These are phyloP conservation scores for Aplochiton taeniatus DNA, from an alignment of 2,797 vertebrate genomes.

Conservation along the genomic window DNA sequence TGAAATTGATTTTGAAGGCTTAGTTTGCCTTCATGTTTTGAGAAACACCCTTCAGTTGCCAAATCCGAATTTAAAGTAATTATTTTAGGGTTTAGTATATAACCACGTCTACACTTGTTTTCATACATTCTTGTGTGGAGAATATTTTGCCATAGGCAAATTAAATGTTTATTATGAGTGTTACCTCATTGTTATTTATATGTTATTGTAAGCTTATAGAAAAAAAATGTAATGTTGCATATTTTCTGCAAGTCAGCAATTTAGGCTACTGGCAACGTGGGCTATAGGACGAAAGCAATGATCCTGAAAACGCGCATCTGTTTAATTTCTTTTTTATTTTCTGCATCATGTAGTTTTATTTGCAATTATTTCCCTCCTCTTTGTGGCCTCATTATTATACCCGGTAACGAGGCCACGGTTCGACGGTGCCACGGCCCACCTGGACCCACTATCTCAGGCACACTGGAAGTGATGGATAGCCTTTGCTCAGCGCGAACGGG, in stretches of 20 bases:
- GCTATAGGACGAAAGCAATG: constrained; percentile 82
- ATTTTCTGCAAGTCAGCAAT: constrained; percentile 65
- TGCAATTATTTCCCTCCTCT: constrained; percentile 84
- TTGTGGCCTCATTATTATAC: constrained; percentile 75
- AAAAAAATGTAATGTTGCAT: constrained; percentile 26
- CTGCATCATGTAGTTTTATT: constrained; percentile 95
- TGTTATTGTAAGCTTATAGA: background rate
- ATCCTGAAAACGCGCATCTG: constrained; percentile 93
- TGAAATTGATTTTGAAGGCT: no score
- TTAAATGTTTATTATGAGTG: constrained; percentile 12
- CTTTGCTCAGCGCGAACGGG: constrained; percentile 10
- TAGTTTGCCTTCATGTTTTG: background rate
- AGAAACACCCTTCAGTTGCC: background rate
- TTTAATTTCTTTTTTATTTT: constrained; percentile 94
- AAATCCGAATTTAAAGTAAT: no score
- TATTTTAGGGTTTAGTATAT: no score
- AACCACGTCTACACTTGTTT: background rate
- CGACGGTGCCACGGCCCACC: constrained; percentile 72
- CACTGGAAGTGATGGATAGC: constrained; percentile 38
- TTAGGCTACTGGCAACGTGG: constrained; percentile 57
- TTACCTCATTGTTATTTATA: constrained; percentile 17
- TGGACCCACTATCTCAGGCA: constrained; percentile 62
- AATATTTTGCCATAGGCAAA: background rate
- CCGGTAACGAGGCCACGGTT: constrained; percentile 79
- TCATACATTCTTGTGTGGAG: constrained; percentile 1